Percentiles rank a stretch among this genome's conserved stretches.
These are phyloP conservation scores for Zoroaster sp. DNA, from an alignment of 53 echinoderm and acorn worm genomes.

Conservation along the genomic window DNA sequence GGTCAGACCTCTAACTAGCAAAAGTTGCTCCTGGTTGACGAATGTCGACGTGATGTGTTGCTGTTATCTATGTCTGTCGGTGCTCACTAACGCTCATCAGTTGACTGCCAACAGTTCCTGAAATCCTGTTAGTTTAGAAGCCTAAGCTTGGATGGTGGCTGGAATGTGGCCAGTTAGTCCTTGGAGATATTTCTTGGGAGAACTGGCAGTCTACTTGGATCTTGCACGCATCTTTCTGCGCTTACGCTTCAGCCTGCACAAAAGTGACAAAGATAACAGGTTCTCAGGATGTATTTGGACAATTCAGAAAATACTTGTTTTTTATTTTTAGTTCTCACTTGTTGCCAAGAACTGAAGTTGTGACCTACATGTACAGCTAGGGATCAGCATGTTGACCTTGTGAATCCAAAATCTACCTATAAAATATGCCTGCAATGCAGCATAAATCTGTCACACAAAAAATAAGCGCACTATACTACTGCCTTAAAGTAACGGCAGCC, in stretches of 20 bases:
- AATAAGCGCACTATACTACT: no score
- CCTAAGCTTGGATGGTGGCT: neutral
- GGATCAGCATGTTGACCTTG: neutral
- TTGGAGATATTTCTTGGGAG: slow-evolving; percentile 3
- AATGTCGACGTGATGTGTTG: neutral
- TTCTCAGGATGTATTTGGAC: neutral
- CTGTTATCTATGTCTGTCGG: neutral
- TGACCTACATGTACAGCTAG: neutral
- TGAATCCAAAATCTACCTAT: neutral
- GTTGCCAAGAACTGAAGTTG: neutral
- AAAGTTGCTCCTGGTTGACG: neutral
- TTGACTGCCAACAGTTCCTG: no score
- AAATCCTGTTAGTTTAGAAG: neutral
- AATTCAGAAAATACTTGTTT: neutral
- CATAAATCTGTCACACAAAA: no score
- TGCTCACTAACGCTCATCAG: neutral
- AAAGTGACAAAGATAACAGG: neutral
- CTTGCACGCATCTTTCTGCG: slow-evolving; percentile 97
- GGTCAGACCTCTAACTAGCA: neutral
- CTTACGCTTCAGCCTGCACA: slow-evolving; percentile 91
- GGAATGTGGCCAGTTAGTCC: slow-evolving; percentile 25
- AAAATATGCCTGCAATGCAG: no score
- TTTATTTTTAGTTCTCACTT: neutral
- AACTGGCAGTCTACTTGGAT: slow-evolving; percentile 82
- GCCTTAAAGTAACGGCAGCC: no score